Percentiles rank a stretch among this genome's conserved stretches.
These are phyloP conservation scores for Drosophila willistoni DNA, from an alignment of 1,140 invertebrate species.

Conservation along the genomic window DNA sequence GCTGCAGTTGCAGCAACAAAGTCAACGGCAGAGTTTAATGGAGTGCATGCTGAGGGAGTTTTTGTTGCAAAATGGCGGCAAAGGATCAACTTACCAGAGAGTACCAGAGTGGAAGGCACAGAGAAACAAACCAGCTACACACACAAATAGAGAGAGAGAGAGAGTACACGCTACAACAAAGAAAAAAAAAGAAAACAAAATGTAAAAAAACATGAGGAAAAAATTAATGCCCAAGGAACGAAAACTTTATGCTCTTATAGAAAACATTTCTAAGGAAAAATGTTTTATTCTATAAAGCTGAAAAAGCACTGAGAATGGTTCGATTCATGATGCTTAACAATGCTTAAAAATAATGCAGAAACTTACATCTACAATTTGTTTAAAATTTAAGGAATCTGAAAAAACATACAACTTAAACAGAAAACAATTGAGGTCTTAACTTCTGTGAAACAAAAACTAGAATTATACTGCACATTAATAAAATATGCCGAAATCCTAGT, in stretches of 20 bases:
- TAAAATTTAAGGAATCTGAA: too few species aligned
- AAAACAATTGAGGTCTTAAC: too few species aligned
- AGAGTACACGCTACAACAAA: constrained; percentile 33
- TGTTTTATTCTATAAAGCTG: too few species aligned
- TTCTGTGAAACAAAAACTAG: too few species aligned
- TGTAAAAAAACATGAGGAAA: constrained; percentile 1
- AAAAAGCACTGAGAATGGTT: too few species aligned
- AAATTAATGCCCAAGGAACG: background rate
- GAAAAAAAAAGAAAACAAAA: background rate
- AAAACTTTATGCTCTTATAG: background rate
- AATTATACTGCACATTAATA: too few species aligned
- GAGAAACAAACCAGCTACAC: constrained; percentile 23
- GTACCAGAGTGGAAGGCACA: constrained; percentile 12
- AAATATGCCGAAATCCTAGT: too few species aligned
- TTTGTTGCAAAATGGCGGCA: constrained; percentile 78
- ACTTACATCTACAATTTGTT: too few species aligned
- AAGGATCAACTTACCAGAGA: constrained; percentile 74
- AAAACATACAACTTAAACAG: too few species aligned
- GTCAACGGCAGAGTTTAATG: constrained; percentile 78
- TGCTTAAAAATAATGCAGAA: too few species aligned
- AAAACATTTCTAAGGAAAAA: too few species aligned
- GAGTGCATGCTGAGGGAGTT: constrained; percentile 71
- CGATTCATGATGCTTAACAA: too few species aligned
- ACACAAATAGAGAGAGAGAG: constrained; percentile 21
- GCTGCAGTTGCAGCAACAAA: constrained; percentile 59